Evolutionary conservation across 2,113 vertebrate species (phyloP).

Genomic region (Ageneiosus marmoratus): DNA sequence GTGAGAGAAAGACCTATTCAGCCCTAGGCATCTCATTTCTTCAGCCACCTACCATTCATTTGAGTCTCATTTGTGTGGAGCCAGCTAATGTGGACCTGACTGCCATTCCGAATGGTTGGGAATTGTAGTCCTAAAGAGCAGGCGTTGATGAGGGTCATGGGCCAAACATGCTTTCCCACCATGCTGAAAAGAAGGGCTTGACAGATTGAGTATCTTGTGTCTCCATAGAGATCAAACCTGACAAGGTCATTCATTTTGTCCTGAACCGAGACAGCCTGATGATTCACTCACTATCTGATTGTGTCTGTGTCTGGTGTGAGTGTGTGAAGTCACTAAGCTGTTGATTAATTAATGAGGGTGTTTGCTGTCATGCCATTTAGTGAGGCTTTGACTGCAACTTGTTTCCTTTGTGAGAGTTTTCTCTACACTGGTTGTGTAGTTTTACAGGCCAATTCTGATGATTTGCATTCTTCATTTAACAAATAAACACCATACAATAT

Average conservation of each 20-base stretch:
- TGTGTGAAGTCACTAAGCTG: conserved; percentile 44
- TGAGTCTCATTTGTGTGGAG: conserved; percentile 38
- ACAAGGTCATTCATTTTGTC: conserved; percentile 56
- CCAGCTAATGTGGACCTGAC: conserved; percentile 50
- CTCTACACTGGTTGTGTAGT: background rate
- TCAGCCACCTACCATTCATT: conserved; percentile 27
- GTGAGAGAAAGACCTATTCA: conserved; percentile 36
- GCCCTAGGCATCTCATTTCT: conserved; percentile 33
- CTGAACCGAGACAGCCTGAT: conserved; percentile 32
- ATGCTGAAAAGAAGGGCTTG: conserved; percentile 51
- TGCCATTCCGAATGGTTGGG: conserved; percentile 51
- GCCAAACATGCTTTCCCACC: conserved; percentile 58
- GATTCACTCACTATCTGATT: conserved; percentile 22
- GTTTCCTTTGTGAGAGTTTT: conserved; percentile 40
- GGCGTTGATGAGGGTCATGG: conserved; percentile 48
- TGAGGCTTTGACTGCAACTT: conserved; percentile 46
- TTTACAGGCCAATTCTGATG: conserved; percentile 7
- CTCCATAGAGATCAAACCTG: conserved; percentile 48
- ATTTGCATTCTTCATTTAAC: background rate
- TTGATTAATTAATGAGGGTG: conserved; percentile 55
- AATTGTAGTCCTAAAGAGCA: conserved; percentile 50
- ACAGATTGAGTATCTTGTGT: conserved; percentile 50
- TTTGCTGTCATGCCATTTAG: conserved; percentile 56
- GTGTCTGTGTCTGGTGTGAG: conserved; percentile 13
- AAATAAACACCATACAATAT: conserved; percentile 39